These are phyloP conservation scores for Atlantisia rogersi DNA, from an alignment of 2,113 vertebrate species.

Conservation along the genomic window DNA sequence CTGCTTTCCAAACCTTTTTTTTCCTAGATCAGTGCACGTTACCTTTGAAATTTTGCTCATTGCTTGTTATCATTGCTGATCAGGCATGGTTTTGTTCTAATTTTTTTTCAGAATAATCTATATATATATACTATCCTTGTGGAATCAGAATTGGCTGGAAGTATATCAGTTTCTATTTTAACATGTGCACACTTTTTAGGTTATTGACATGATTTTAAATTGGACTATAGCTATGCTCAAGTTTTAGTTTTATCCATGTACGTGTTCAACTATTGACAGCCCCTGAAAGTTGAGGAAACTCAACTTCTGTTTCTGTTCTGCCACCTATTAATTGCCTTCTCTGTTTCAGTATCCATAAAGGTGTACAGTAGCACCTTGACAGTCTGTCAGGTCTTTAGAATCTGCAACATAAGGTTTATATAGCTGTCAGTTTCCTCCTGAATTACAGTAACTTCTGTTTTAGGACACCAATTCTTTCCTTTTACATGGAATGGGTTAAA, in stretches of 20 bases:
- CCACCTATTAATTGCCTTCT: background rate
- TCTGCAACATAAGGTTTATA: background rate
- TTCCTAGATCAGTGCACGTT: background rate
- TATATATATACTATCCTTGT: background rate
- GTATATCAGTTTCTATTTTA: background rate
- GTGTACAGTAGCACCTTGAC: background rate
- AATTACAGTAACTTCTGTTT: background rate
- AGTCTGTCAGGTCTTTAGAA: background rate
- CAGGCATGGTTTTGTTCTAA: background rate
- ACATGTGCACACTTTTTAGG: background rate
- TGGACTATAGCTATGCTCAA: background rate
- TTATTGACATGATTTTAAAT: background rate
- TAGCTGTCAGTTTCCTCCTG: background rate
- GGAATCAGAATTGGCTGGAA: background rate
- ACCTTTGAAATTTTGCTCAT: slow-evolving; percentile 5
- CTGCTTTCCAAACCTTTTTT: background rate
- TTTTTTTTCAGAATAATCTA: background rate
- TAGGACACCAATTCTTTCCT: background rate
- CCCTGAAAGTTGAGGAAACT: background rate
- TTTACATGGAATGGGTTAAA: background rate
- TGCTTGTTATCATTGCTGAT: slow-evolving; percentile 26
- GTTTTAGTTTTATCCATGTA: background rate
- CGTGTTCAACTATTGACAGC: background rate
- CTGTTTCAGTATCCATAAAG: background rate
- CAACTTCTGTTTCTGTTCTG: background rate